Evolutionary conservation across 2,797 vertebrate species (phyloP), one percentile per base, ranked within the genome.

Genomic region (Macropodus opercularis): DNA sequence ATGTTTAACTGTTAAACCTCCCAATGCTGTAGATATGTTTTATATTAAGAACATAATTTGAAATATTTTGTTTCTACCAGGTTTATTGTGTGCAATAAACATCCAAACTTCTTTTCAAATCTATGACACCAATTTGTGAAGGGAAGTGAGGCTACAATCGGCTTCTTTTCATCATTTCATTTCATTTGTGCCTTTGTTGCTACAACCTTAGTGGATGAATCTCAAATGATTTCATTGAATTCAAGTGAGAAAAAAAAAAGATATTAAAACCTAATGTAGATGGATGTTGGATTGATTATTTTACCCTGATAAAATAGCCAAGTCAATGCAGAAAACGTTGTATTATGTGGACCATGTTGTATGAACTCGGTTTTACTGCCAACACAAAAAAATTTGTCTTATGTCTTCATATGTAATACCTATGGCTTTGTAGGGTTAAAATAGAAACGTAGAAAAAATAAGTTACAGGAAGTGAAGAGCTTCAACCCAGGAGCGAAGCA

Each of bases 1-100:
- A 75, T 64, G 66, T 77, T 73, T 57, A 41, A 69, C 58, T 57
- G 49, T 75, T 55, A 73, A 76, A 78, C 72, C 59, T 80, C 78
- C 51, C 38, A 59, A 59, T 76, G 40, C 68, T 71, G 58, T 60
- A 61, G 55, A 55, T 56, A 53, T 61, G 21, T 76, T 80, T 67
- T 58, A 31, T 70, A 69, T 61, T 34, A 57, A 39, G 27, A 57
- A 44, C 27, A 48, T 67, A 17, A 64, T 61, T 72, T 59, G 2
- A 36, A n/a, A n/a, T n/a, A n/a, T 55, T 66, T 62, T 65, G 61
- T 77, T 79, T 35, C 53, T 60, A 14, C 22, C n/a, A 7, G 26
- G 75, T 74, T 55, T 47, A 68, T 74, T 66, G 66, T 71, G 77
- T 90, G 81, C 83, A 85, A 88, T 85, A 87, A 81, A 39, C 79